Percentiles rank a stretch among this genome's conserved stretches.
Conservation (phyloP, 2,113 vertebrate genomes). For the Acrocephalus arundinaceus region DNA sequence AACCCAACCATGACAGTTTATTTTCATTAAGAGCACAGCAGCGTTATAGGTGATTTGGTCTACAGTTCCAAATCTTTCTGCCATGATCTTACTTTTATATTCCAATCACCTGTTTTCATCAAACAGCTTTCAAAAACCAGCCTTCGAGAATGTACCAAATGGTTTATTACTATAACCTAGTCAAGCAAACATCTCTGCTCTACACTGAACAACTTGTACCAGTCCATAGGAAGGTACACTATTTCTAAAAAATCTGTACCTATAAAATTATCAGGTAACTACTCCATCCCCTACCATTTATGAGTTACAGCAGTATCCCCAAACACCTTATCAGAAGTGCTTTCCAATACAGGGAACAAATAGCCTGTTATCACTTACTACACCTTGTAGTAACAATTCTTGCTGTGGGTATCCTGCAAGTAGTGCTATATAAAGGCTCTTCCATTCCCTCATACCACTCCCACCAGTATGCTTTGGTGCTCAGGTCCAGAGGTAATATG, state of each 20-base stretch:
- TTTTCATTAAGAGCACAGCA: background rate
- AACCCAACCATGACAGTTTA: background rate
- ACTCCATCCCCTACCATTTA: background rate
- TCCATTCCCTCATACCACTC: background rate
- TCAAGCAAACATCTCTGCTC: background rate
- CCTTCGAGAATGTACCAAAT: background rate
- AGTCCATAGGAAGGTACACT: background rate
- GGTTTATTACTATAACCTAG: background rate
- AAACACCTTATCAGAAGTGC: fast-evolving
- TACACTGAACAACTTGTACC: background rate
- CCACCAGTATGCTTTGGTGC: background rate
- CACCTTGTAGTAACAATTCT: background rate
- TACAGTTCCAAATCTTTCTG: background rate
- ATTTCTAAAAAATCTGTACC: background rate
- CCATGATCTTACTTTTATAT: background rate
- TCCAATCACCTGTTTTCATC: background rate
- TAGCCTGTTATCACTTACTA: background rate
- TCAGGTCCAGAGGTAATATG: background rate
- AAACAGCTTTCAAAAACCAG: background rate
- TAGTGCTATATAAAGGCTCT: background rate
- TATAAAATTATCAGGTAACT: background rate
- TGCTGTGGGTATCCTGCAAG: background rate
- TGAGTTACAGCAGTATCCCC: background rate
- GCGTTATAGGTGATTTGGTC: background rate
- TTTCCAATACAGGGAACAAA: background rate